Percentiles rank a stretch among this genome's conserved stretches.
Evolutionary conservation across 1,140 invertebrate species (phyloP).

Genomic region (Sitophilus oryzae): DNA sequence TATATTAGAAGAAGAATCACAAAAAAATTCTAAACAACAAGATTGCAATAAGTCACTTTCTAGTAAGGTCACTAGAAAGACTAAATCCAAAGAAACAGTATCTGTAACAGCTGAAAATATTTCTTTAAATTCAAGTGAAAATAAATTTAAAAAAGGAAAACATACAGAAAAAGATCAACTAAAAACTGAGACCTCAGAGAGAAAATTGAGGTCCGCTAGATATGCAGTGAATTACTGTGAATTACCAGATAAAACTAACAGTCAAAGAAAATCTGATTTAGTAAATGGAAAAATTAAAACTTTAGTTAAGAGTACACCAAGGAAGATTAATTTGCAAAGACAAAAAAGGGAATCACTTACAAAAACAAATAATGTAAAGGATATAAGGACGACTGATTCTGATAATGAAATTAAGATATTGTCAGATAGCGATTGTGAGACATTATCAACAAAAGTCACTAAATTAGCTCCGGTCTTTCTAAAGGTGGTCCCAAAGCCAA

Average conservation of each 20-base stretch:
- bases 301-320: not conserved
- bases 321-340: not conserved
- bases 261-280: no score
- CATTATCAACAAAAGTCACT: constrained; percentile 19
- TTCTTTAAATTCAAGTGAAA: not conserved
- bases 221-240: no score
- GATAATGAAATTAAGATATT: constrained; percentile 14
- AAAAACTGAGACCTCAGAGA: no score
- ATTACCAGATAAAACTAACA: not conserved
- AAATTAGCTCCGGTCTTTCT: constrained; percentile 59
- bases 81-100: no score
- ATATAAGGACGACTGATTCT: constrained; percentile 4
- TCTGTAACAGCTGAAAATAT: not conserved
- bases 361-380: constrained; percentile 6
- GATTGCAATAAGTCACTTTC: no score
- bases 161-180: no score
- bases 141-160: no score
- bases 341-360: not conserved
- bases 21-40: no score
- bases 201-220: no score
- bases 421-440: constrained; percentile 19
- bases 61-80: no score
- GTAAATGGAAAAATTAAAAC: no score
- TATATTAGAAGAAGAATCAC: no score
- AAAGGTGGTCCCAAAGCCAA: constrained; percentile 47